Evolutionary conservation across 1,140 invertebrate genomes (phyloP), one percentile per base, ranked within the genome.

Genomic region (Bilobella aurantiaca): DNA sequence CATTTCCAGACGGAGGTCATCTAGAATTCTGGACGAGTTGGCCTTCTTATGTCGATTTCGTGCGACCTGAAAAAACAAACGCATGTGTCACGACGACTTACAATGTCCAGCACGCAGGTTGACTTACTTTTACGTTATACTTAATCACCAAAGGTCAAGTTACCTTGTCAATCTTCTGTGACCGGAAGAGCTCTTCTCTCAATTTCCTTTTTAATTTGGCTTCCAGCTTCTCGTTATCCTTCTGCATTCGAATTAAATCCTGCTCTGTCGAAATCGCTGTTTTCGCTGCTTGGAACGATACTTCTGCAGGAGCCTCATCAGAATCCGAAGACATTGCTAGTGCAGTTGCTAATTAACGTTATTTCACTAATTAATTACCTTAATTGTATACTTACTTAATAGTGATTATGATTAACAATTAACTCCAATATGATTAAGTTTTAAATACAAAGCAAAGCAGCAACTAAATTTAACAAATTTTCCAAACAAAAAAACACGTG

Each of bases 131-230:
- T 8, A 23, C 53, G 5, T 8, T 23, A 8, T 57, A 21, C 53
- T 57, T 57, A 57, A 23, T 23, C 23, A 8, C n/a, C 5, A 57
- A 28, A 57, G n/a, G 8, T 21, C 23, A 23, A 59, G 5, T 62
- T 62, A 62, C 59, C 34, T 62, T 62, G 3, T 34, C 30, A 12
- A 29, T 23, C 46, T 62, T 62, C 32, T 62, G 59, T 25, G 3
- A 21, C 3, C 3, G 3, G 28, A 62, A 62, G 3, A n/a, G 12
- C 16, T 31, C 32, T 42, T 62, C 25, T 8, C 34, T 34, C 25
- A 30, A 12, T 21, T 46, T 23, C 46, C 59, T 62, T 28, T 62
- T 62, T 8, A 37, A 28, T 27, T 62, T 62, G 3, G 23, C 8
- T 3, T 14, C 30, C 25, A 5, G 18, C 25, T 62, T 62, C 21